These are phyloP conservation scores for Eutrigla gurnardus DNA, from an alignment of 2,797 vertebrate genomes.

Conservation along the genomic window DNA sequence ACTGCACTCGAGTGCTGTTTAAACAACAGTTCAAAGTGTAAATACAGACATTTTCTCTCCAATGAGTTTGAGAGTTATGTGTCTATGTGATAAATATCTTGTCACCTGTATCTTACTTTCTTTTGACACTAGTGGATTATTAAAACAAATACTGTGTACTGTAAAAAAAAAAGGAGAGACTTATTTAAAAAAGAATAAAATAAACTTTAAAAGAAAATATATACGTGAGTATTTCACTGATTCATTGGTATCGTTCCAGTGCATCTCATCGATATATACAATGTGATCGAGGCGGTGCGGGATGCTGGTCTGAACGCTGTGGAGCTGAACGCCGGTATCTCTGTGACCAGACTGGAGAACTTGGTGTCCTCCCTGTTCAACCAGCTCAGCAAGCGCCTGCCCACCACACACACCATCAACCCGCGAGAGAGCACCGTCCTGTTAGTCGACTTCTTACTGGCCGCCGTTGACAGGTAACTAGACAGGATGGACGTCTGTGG, in stretches of 20 bases:
- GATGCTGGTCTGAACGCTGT: constrained; percentile 93
- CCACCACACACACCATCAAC: constrained; percentile 92
- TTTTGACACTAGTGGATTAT: background rate
- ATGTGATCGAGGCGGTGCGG: constrained; percentile 95
- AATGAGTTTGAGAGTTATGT: background rate
- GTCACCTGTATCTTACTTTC: background rate
- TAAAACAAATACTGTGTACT: background rate
- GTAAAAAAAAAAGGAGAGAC: too few species aligned
- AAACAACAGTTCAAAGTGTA: background rate
- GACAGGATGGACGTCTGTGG: background rate
- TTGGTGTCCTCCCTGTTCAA: constrained; percentile 93
- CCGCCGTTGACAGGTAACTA: constrained; percentile 88
- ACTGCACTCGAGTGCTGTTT: background rate
- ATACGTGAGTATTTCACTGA: background rate
- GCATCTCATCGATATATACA: constrained; percentile 94
- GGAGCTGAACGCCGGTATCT: constrained; percentile 87
- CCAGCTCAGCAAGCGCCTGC: constrained; percentile 93
- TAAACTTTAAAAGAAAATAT: too few species aligned
- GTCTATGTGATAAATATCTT: background rate
- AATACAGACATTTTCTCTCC: background rate
- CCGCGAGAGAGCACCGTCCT: constrained; percentile 90
- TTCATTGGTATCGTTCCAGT: constrained; percentile 73
- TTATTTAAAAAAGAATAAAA: too few species aligned
- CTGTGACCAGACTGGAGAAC: constrained; percentile 90
- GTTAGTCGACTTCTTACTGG: constrained; percentile 91